Evolutionary conservation across 2,797 vertebrate species (phyloP).

Genomic region (Pitangus sulphuratus): DNA sequence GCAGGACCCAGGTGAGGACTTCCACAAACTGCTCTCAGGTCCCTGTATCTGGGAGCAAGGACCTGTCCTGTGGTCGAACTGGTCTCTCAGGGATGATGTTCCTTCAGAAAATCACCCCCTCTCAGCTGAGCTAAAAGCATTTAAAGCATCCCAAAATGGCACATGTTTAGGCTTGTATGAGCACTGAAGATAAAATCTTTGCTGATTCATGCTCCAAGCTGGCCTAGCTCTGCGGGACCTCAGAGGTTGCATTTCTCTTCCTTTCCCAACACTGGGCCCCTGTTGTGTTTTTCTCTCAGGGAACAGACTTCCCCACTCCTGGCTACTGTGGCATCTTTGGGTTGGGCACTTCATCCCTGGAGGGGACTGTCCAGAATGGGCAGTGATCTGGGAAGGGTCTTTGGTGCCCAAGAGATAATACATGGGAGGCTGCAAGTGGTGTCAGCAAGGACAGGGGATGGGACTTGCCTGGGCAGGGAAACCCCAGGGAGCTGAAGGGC

Average conservation of each 20-base stretch:
- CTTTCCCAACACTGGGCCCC: not conserved
- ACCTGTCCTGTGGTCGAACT: not conserved
- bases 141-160: not conserved
- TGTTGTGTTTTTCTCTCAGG: not conserved
- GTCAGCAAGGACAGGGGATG: not conserved
- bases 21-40: not conserved
- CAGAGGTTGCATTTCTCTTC: not conserved
- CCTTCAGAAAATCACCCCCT: not conserved
- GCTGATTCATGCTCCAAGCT: not conserved
- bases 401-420: not conserved
- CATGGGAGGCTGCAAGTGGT: not conserved
- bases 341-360: not conserved
- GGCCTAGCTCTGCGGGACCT: not conserved
- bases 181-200: not conserved
- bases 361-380: not conserved
- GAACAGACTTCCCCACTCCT: not conserved
- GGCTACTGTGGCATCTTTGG: not conserved
- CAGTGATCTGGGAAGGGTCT: not conserved
- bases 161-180: not conserved
- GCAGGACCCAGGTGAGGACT: not conserved
- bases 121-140: not conserved
- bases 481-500: not conserved
- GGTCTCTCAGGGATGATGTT: not conserved
- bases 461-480: not conserved
- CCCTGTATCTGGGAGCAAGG: not conserved